Evolutionary conservation across 2,797 vertebrate species (phyloP).

Genomic region (Catamblyrhynchus diadema): DNA sequence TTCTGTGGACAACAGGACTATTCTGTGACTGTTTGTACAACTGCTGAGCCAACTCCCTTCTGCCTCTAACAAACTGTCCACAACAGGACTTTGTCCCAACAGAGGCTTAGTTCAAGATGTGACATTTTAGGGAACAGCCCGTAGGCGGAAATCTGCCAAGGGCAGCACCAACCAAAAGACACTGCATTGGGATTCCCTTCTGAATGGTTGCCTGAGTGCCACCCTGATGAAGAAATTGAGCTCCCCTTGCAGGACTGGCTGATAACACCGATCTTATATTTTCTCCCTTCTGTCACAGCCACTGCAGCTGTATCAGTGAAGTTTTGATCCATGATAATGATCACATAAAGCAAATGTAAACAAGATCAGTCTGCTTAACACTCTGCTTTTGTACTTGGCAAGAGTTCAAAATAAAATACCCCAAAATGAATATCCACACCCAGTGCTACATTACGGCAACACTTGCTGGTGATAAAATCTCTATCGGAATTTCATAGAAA

Average conservation of each 20-base stretch:
- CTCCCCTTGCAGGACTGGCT: background rate
- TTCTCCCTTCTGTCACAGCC: background rate
- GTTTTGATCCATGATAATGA: background rate
- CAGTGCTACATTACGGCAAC: background rate
- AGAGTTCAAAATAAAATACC: background rate
- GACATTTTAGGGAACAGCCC: background rate
- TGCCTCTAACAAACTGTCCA: background rate
- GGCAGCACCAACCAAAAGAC: background rate
- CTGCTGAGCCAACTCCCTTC: background rate
- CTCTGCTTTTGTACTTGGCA: background rate
- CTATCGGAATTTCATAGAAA: background rate
- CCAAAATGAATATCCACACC: background rate
- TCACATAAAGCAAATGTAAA: background rate
- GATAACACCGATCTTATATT: background rate
- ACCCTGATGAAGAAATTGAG: background rate
- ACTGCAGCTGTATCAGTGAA: background rate
- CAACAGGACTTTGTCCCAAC: background rate
- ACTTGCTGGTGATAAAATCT: background rate
- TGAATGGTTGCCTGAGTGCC: background rate
- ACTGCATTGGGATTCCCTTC: background rate
- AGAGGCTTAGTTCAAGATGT: background rate
- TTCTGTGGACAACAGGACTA: constrained; percentile 7
- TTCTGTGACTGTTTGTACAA: background rate
- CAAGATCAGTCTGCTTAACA: background rate
- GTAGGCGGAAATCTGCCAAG: background rate